Evolutionary conservation across 2,888 invertebrate species (phyloP).

Genomic region (Zygaena filipendulae): DNA sequence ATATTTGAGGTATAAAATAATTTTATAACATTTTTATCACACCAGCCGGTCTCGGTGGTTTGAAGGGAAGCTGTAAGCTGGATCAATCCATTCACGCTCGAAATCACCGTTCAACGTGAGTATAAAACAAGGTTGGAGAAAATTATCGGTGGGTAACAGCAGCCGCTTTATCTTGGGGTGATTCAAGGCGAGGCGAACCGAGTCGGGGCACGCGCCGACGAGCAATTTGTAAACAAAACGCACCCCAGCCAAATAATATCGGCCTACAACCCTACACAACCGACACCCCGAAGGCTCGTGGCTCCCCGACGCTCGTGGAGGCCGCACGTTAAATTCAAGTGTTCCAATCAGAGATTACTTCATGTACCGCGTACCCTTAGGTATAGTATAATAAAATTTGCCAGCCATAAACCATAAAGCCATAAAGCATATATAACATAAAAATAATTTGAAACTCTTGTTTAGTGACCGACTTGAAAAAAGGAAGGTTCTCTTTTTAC

Average conservation of each 20-base stretch:
- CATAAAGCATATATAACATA: too few relatives aligned
- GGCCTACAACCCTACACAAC: conserved; percentile 27
- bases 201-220: conserved; percentile 41
- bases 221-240: conserved; percentile 64
- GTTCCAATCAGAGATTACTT: conserved; percentile 41
- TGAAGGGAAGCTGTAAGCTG: conserved; percentile 30
- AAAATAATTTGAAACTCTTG: too few relatives aligned
- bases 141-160: conserved; percentile 44
- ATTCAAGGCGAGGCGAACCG: conserved; percentile 34
- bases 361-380: conserved; percentile 19
- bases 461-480: too few relatives aligned
- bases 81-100: conserved; percentile 39
- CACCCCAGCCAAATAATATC: conserved; percentile 49
- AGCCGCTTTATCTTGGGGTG: conserved; percentile 32
- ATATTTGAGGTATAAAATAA: too few relatives aligned
- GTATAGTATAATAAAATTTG: too few relatives aligned
- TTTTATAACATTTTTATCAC: too few relatives aligned
- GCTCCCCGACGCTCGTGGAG: too few relatives aligned
- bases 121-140: conserved; percentile 46
- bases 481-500: too few relatives aligned
- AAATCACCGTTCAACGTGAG: conserved; percentile 36
- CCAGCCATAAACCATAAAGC: too few relatives aligned
- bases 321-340: conserved; percentile 45
- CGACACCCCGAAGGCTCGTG: conserved; percentile 30
- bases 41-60: too few relatives aligned